Evolutionary conservation across 2,113 vertebrate genomes (phyloP).

Genomic region (Oophaga pumilio): DNA sequence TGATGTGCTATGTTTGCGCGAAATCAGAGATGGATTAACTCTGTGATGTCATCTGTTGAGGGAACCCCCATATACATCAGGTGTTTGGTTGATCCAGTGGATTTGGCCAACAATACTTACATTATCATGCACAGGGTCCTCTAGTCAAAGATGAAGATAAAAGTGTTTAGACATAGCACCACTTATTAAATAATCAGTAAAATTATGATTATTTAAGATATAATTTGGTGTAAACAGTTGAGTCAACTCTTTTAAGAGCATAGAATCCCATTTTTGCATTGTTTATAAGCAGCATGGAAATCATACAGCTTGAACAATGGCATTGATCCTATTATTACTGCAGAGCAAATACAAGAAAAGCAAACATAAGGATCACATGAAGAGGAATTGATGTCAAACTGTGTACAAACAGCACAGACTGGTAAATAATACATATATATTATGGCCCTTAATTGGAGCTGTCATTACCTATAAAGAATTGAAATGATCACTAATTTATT

Average conservation of each 20-base stretch:
- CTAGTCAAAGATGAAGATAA: neutral
- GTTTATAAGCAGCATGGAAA: neutral
- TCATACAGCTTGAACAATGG: conserved; percentile 28
- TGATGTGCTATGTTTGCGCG: too few relatives aligned
- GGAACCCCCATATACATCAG: too few relatives aligned
- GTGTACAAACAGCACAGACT: conserved; percentile 6
- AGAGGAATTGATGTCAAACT: neutral
- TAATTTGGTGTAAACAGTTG: neutral
- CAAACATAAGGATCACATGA: conserved; percentile 12
- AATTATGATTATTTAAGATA: neutral
- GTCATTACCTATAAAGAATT: conserved; percentile 19
- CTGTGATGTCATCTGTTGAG: too few relatives aligned
- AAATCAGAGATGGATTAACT: too few relatives aligned
- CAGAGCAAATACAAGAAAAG: neutral
- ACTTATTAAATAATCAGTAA: neutral
- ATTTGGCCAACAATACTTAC: too few relatives aligned
- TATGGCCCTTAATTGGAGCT: conserved; percentile 20
- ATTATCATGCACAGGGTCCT: too few relatives aligned
- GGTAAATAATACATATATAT: conserved; percentile 20
- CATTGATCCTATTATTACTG: neutral
- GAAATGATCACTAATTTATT: neutral
- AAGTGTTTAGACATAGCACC: neutral
- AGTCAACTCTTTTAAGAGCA: neutral
- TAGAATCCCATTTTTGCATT: neutral
- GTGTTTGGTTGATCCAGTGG: too few relatives aligned